Base-by-base conservation (phyloP, 2,113 vertebrate species). In the Hyperopisus bebe region DNA sequence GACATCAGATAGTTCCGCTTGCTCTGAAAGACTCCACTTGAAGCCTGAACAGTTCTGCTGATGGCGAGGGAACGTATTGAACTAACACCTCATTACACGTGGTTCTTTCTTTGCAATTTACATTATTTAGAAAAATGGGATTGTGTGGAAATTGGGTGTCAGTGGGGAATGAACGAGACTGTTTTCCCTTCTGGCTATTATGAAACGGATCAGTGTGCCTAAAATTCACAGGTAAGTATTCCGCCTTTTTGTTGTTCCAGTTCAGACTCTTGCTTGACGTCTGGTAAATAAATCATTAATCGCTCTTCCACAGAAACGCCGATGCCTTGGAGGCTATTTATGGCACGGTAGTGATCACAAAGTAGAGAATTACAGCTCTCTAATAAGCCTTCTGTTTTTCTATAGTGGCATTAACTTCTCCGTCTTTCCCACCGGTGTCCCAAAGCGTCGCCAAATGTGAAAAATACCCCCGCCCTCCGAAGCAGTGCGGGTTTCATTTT, bases 271-370 rank as follows among this genome's bases (percentile, higher is more conserved):
- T 89, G 88, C 46, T 51, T 35, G 85, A 53, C 27, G 47, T 53
- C 50, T 84, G 31, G 50, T 87, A 87, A 53, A 87, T 87, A 53
- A 87, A 80, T 89, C 74, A 80, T 89, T 48, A 77, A 50, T 47
- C 70, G 62, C 70, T 70, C 46, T n/a, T 74, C 66, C 66, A 77
- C 66, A 24, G 62, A 74, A 88, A 48, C 58, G 46, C n/a, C 85
- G 5, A 39, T 53, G 85, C 35, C 85, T 53, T 6, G 24, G 66
- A 27, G 46, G 44, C 66, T 88, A 88, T 88, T 77, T 88, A 47
- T 77, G 88, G 62, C 31, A 74, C 51, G 24, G 44, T 51, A 13
- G 44, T 39, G 66, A 35, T 77, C 9, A 8, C 88, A 89, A n/a
- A 50, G 66, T 51, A n/a, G 70, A 44, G 3, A n/a, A 83, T 53